These are phyloP conservation scores for Macrocentrus cingulum DNA, from an alignment of 1,140 invertebrate species.

Conservation along the genomic window DNA sequence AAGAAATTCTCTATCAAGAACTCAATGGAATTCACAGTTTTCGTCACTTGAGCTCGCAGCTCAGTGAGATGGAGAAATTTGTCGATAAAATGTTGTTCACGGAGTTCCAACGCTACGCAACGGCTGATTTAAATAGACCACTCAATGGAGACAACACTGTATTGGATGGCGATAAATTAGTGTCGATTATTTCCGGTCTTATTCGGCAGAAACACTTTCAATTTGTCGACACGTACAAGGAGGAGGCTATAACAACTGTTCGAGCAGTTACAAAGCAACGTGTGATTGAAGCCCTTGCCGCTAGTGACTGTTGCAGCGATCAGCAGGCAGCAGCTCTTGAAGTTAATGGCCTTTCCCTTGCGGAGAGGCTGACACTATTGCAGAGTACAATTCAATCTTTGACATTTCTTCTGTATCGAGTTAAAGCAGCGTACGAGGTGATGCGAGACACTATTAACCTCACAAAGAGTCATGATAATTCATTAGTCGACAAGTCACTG, in stretches of 20 bases:
- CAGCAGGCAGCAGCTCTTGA: constrained; percentile 56
- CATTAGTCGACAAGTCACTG: constrained; percentile 68
- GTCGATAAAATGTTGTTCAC: constrained; percentile 97
- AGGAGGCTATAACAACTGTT: constrained; percentile 86
- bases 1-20: constrained; percentile 89
- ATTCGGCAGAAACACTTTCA: constrained; percentile 81
- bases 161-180: constrained; percentile 77
- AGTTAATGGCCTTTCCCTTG: constrained; percentile 63
- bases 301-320: constrained; percentile 63
- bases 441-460: constrained; percentile 68
- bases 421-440: constrained; percentile 73
- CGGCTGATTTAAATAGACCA: constrained; percentile 88
- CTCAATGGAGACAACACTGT: constrained; percentile 67
- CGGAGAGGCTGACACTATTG: constrained; percentile 80
- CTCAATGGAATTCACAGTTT: constrained; percentile 91
- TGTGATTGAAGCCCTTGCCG: constrained; percentile 76
- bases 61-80: constrained; percentile 94
- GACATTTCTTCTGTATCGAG: constrained; percentile 61
- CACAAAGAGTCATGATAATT: constrained; percentile 55
- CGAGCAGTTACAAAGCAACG: constrained; percentile 88
- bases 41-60: constrained; percentile 89
- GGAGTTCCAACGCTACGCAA: constrained; percentile 91
- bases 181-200: constrained; percentile 87
- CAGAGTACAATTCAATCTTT: constrained; percentile 68
- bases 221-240: constrained; percentile 86